Percentiles rank a stretch among this genome's conserved stretches.
Evolutionary conservation across 2,888 invertebrate species (phyloP).

Genomic region (Phengaris arion): DNA sequence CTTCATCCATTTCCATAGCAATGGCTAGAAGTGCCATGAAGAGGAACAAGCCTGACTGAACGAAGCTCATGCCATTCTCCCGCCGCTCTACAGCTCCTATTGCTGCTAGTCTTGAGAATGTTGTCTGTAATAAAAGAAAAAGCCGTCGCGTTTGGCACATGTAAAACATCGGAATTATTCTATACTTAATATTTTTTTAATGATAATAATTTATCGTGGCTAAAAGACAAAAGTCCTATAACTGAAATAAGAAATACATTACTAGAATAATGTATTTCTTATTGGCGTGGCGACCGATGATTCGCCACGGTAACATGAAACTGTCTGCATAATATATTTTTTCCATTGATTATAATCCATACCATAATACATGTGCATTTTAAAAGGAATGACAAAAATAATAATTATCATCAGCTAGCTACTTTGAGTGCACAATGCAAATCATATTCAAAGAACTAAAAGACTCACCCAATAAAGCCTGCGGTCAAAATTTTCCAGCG

Average conservation of each 20-base stretch:
- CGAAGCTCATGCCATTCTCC: constrained; percentile 69
- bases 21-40: constrained; percentile 57
- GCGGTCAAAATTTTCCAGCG: constrained; percentile 49
- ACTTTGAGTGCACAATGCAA: neutral
- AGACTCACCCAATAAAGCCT: constrained; percentile 49
- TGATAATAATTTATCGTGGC: too few relatives aligned
- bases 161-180: too few relatives aligned
- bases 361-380: too few relatives aligned
- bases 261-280: neutral
- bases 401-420: neutral
- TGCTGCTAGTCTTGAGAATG: constrained; percentile 52
- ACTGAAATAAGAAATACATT: neutral
- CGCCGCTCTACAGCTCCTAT: constrained; percentile 52
- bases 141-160: too few relatives aligned
- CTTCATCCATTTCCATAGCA: constrained; percentile 57
- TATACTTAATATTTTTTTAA: too few relatives aligned
- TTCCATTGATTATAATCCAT: too few relatives aligned
- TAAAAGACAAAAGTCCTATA: neutral
- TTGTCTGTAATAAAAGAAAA: constrained; percentile 48
- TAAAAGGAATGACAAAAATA: neutral
- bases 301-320: neutral
- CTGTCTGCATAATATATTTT: too few relatives aligned
- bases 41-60: constrained; percentile 64
- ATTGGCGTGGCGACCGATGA: neutral
- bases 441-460: neutral